Evolutionary conservation across 2,113 vertebrate species (phyloP).

Genomic region (Pithys albifrons): DNA sequence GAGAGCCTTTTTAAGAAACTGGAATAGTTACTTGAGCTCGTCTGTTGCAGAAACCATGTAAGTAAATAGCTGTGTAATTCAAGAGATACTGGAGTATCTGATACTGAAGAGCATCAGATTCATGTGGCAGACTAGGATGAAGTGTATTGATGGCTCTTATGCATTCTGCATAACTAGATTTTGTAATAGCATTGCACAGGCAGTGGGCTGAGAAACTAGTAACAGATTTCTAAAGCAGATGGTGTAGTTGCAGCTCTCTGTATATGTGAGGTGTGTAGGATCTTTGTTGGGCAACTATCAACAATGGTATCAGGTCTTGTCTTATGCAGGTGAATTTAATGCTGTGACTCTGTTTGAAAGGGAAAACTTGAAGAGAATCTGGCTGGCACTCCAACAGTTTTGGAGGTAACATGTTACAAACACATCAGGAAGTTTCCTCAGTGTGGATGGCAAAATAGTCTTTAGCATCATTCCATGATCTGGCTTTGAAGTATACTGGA

Average conservation of each 20-base stretch:
- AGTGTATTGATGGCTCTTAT: background rate
- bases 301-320: background rate
- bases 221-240: conserved; percentile 5
- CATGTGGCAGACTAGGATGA: background rate
- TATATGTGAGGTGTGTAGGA: background rate
- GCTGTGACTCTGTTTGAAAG: background rate
- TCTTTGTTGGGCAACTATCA: conserved; percentile 13
- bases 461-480: accelerated
- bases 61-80: background rate
- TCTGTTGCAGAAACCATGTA: background rate
- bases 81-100: background rate
- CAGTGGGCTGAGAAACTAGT: background rate
- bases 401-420: background rate
- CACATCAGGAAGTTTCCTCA: background rate
- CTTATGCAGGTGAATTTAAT: background rate
- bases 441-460: background rate
- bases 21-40: background rate
- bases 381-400: background rate
- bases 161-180: background rate
- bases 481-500: background rate
- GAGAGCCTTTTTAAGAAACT: background rate
- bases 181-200: background rate
- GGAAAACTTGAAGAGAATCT: background rate
- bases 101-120: background rate
- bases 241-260: background rate